These are phyloP conservation scores for Halictus ligatus DNA, from an alignment of 2,888 invertebrate species.

Conservation along the genomic window DNA sequence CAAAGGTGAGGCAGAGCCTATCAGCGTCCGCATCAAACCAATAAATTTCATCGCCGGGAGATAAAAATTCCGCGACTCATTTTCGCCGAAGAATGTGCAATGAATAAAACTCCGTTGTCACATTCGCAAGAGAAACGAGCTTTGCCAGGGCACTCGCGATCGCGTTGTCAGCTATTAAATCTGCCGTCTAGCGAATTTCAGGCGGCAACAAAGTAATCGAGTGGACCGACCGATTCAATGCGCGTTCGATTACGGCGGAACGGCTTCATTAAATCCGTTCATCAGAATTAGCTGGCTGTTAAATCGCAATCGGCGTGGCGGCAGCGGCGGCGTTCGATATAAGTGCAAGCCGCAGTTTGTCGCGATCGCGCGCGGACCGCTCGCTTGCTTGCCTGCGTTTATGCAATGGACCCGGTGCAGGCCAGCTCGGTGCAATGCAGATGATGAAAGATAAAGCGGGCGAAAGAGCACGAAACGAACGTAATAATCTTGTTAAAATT, in stretches of 20 bases:
- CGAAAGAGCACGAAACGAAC: conserved; percentile 47
- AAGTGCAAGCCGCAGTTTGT: conserved; percentile 55
- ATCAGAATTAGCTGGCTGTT: conserved; percentile 51
- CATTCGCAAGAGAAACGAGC: conserved; percentile 8
- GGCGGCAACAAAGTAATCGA: conserved; percentile 16
- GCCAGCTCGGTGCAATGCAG: conserved; percentile 38
- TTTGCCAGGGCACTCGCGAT: not conserved
- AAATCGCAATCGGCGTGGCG: conserved; percentile 48
- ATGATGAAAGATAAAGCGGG: conserved; percentile 59
- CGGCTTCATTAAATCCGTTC: conserved; percentile 48
- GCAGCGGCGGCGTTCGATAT: conserved; percentile 31
- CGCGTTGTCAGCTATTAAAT: not conserved
- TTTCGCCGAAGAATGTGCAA: conserved; percentile 7
- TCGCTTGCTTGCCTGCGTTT: conserved; percentile 24
- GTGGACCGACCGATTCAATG: not conserved
- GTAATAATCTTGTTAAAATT: conserved; percentile 64
- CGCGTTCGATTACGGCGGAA: conserved; percentile 25
- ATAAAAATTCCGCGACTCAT: not conserved
- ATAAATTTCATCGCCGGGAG: conserved; percentile 15
- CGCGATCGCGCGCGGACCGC: conserved; percentile 35
- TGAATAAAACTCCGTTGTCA: not conserved
- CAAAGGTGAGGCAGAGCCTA: not conserved
- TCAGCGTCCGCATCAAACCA: conserved; percentile 5
- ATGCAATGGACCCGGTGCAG: conserved; percentile 37
- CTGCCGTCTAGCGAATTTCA: conserved; percentile 29